Percentiles rank a stretch among this genome's conserved stretches.
Conservation (phyloP, 2,113 vertebrate species). For the Symphodus melops region DNA sequence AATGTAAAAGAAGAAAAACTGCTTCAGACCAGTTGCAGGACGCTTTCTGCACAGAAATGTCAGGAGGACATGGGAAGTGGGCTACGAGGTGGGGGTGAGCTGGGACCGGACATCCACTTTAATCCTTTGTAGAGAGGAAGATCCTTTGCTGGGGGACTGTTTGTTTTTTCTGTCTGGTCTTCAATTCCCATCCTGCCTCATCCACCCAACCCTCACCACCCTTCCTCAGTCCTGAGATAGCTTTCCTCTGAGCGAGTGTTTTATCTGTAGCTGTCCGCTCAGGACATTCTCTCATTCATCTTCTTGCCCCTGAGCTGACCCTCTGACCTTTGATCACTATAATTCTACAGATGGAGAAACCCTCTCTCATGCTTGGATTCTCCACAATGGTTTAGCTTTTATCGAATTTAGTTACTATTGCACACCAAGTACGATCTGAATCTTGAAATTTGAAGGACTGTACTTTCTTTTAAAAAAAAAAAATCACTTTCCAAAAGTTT, state of each 20-base stretch:
- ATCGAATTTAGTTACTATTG: not conserved
- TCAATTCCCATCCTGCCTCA: conserved; percentile 53
- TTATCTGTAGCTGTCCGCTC: conserved; percentile 46
- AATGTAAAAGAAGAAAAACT: conserved; percentile 14
- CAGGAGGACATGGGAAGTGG: conserved; percentile 73
- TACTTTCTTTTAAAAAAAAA: not conserved
- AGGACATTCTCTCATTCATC: conserved; percentile 46
- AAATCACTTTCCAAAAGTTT: not conserved
- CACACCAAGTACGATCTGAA: not conserved
- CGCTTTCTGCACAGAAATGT: conserved; percentile 45
- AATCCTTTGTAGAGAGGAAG: conserved; percentile 70
- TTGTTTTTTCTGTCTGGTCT: conserved; percentile 72
- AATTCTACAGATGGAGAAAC: conserved; percentile 38
- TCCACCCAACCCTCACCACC: not conserved
- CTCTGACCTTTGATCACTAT: conserved; percentile 39
- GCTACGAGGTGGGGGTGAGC: conserved; percentile 23
- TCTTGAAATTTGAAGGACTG: not conserved
- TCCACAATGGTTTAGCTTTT: not conserved
- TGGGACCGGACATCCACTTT: conserved; percentile 79
- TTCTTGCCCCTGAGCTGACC: conserved; percentile 21
- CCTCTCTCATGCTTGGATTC: conserved; percentile 19
- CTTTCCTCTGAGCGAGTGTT: conserved; percentile 44
- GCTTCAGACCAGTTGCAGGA: conserved; percentile 21
- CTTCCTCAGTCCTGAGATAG: conserved; percentile 29
- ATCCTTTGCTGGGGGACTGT: conserved; percentile 52